phyloP scores from a whole-genome alignment of 2,113 vertebrate genomes.

The Xenus cinereus region DNA sequence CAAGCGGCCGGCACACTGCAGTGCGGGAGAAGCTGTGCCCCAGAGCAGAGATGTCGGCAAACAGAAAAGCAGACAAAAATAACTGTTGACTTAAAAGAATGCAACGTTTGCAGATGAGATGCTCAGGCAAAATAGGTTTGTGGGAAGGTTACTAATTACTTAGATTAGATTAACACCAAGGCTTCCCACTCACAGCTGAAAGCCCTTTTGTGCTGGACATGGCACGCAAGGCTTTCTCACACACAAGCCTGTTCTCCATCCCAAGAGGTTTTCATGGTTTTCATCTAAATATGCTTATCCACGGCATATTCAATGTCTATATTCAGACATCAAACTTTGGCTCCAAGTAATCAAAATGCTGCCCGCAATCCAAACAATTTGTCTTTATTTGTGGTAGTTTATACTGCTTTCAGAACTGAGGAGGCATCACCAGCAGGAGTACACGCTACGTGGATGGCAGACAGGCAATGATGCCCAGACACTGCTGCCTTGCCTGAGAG shows the following conservation, averaged over 20 bases:
- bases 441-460: rapidly evolving
- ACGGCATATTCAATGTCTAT: not conserved
- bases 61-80: not conserved
- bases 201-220: not conserved
- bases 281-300: not conserved
- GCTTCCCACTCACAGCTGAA: not conserved
- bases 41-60: not conserved
- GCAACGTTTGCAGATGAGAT: not conserved
- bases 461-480: not conserved
- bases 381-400: not conserved
- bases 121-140: not conserved
- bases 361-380: not conserved
- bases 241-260: not conserved
- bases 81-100: not conserved
- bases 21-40: not conserved
- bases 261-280: not conserved
- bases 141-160: not conserved
- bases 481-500: not conserved
- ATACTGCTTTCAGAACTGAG: not conserved
- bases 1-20: not conserved
- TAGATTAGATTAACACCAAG: not conserved
- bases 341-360: not conserved
- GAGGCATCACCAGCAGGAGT: not conserved
- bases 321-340: not conserved
- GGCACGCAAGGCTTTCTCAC: not conserved